Conservation (phyloP, 2,888 invertebrate genomes). For the Orthonychiurus folsomi region DNA sequence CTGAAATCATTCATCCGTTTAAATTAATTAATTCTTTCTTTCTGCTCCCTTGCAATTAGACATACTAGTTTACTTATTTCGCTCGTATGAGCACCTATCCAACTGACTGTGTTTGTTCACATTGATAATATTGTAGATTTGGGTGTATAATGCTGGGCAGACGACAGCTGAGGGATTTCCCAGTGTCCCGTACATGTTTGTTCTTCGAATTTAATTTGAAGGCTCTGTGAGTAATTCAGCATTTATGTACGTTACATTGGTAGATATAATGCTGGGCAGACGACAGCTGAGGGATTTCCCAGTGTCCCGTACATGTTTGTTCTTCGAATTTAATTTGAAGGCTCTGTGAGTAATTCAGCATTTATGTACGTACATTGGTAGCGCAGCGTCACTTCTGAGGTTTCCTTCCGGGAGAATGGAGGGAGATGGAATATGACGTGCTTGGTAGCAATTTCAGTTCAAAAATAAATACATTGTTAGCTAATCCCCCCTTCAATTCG, state of each 20-base stretch:
- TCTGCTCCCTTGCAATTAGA: background rate
- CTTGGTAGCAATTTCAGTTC: too few species aligned
- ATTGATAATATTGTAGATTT: too few species aligned
- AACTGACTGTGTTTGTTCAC: background rate
- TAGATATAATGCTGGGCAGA: too few species aligned
- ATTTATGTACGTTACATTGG: background rate
- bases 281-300: background rate
- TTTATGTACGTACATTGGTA: background rate
- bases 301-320: background rate
- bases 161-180: background rate
- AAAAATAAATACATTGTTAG: background rate
- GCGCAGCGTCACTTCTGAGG: background rate
- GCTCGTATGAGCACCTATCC: too few species aligned
- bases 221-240: background rate
- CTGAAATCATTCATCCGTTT: background rate
- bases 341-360: background rate
- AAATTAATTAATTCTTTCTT: background rate
- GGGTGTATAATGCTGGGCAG: too few species aligned
- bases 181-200: background rate
- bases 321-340: background rate
- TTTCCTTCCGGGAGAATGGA: too few species aligned
- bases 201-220: background rate
- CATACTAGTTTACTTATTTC: too few species aligned
- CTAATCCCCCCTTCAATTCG: slow-evolving; percentile 1
- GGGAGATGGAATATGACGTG: background rate